Conservation (phyloP, 1,140 invertebrate species). For the Cardiocondyla obscurior region DNA sequence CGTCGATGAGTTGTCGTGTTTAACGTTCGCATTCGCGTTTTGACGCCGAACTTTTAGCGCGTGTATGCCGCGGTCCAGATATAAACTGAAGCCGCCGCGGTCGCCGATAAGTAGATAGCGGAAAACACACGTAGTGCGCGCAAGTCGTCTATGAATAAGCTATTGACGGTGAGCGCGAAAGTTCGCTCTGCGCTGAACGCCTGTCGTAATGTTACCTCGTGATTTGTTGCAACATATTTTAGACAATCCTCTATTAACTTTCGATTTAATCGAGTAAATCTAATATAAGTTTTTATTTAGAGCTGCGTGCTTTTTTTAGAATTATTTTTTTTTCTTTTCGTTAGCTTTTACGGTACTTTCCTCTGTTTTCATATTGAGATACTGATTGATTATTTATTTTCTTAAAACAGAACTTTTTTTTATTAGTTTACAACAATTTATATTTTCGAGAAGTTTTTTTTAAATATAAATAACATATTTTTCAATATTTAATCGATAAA, state of each 20-base stretch:
- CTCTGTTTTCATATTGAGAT: background rate
- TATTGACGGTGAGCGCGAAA: conserved; percentile 28
- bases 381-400: background rate
- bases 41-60: conserved; percentile 19
- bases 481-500: background rate
- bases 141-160: conserved; percentile 39
- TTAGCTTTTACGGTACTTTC: background rate
- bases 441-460: background rate
- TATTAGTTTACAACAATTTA: background rate
- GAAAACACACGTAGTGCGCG: background rate
- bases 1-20: conserved; percentile 32
- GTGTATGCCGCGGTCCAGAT: background rate
- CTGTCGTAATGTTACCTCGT: background rate
- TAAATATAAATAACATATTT: background rate
- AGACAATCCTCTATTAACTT: too few relatives aligned
- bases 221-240: too few relatives aligned
- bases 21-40: conserved; percentile 12
- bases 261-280: too few relatives aligned
- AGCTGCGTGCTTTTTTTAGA: background rate
- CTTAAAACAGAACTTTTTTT: background rate
- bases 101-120: conserved; percentile 38
- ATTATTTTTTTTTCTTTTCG: background rate
- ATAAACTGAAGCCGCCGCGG: conserved; percentile 36
- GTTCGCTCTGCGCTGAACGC: conserved; percentile 3
- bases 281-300: background rate